Evolutionary conservation across 2,113 vertebrate species (phyloP), one percentile per base, ranked within the genome.

Genomic region (Myotis davidii): DNA sequence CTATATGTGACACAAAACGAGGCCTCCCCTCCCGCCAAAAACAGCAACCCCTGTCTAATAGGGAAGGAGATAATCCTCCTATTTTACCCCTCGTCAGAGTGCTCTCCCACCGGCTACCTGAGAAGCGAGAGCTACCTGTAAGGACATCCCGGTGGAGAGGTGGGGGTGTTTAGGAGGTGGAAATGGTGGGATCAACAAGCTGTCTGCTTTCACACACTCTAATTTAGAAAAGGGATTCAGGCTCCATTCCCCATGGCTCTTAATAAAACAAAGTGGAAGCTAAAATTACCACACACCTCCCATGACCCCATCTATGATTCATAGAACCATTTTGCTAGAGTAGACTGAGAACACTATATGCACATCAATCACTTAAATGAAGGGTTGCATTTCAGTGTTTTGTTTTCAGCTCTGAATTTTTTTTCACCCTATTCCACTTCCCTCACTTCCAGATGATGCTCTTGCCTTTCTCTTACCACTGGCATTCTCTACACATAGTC

Each of bases 231-330:
- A 81, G 29, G 50, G 52, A 11, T 5, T 50, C 18, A n/a, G 42
- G 11, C 16, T 91, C 34, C n/a, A 34, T 76, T 67, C 34, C 54
- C 27, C 64, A 29, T n/a, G 48, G 17, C 42, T 96, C 61, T 83
- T 79, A 70, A 78, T 64, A 86, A 91, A 84, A 45, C 9, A 78
- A 85, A 88, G 29, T 2, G 6, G 42, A 91, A 83, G 52, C 39
- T 50, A 72, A 90, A 87, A 45, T 91, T 25, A 64, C 65, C 76
- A 54, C n/a, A 27, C 42, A 70, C 42, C 29, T 91, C 25, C 65
- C n/a, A n/a, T 84, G 37, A 32, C 21, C 6, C 6, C 42, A 23
- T 82, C 50, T 87, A 5, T 94, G 85, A 95, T 61, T 96, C 88
- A 88, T 20, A 54, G 88, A 42, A 92, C 17, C 34, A 13, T 39